Base-by-base conservation (phyloP, 2,797 vertebrate species). In the Sebastes steindachneri region DNA sequence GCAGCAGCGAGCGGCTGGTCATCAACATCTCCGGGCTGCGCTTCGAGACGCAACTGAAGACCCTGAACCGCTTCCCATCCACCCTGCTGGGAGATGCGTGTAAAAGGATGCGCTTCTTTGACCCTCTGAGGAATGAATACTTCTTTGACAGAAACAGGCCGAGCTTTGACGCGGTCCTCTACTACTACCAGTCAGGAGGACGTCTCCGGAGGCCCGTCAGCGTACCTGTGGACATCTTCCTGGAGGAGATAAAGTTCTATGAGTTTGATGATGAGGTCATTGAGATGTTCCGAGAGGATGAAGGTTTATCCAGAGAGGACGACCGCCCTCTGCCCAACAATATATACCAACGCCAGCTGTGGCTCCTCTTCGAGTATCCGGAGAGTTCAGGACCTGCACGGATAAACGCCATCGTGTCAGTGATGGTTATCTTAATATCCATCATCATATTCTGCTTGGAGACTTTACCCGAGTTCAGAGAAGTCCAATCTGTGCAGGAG, bases 101-200 rank as follows among this genome's bases (percentile, higher is more conserved):
- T 57, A 98, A 97, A 91, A 94, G 98, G 73, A 97, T 97, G 86
- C 97, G 97, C 23, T 99, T 97, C 90, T 99, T 97, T 48, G 98
- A 99, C 89, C 97, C 97, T 0, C 91, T 97, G 75, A 94, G 97
- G 58, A 98, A 98, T 14, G 97, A 98, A 73, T 99, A 98, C 89
- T 99, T 99, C 92, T 98, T 99, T 64, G 98, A 99, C 91, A 95
- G 98, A 67, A 98, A 98, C 93, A 95, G 97, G 66, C 96, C 97
- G 48, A 97, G 97, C 93, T 99, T 99, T 59, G 98, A 99, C n/a
- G 97, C 96, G 51, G 96, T 99, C 84, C 96, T 99, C 9, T 97
- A 98, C 74, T 99, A 97, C 81, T 99, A 99, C 85, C 98, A 99
- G 87, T 99, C 98, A 0, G 97, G 97, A 0, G 98, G 98, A 3